Base-by-base conservation (phyloP, 2,797 vertebrate species). In the Alouatta caraya region DNA sequence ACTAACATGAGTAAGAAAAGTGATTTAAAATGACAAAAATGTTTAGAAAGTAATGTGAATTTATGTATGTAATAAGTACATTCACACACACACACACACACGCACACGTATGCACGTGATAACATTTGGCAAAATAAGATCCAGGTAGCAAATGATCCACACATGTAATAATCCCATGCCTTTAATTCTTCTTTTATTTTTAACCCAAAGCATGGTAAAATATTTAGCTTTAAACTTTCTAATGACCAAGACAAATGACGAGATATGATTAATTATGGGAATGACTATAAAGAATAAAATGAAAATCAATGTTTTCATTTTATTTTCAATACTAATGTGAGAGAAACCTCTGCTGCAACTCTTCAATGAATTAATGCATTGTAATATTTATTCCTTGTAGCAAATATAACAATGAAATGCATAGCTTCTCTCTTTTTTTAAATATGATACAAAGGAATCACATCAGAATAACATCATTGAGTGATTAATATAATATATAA, bases 41-140 rank as follows among this genome's bases (percentile, higher is more conserved):
- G 0, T 81, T 82, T 84, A 52, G 11, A 88, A 96, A 39, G 37
- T 37, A 90, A 21, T 76, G 13, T 39, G 3, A 72, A 30, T 57
- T 55, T 81, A 70, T 0, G 4, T 55, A 12, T 52, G 11, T 12
- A 72, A 5, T 39, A 75, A 37, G 5, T 37, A 72, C 1, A 42
- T n/a, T n/a, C 39, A 61, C 55, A 61, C 17, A 44, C 19, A 44
- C 12, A 64, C 2, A 83, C 2, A 42, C 2, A 46, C 10, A 57
- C 17, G 80, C 3, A 13, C 42, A 17, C 0, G 17, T n/a, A 64
- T 10, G 17, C 30, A 55, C 7, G 2, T 0, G 0, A 46, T 70
- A 72, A 33, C 46, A 6, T 3, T 9, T 7, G 4, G 5, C 37
- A 87, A 84, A 81, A n/a, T 24, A 82, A 86, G 37, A 67, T 76